Base-by-base conservation (phyloP, 1,140 invertebrate species). In the Solen grandis region DNA sequence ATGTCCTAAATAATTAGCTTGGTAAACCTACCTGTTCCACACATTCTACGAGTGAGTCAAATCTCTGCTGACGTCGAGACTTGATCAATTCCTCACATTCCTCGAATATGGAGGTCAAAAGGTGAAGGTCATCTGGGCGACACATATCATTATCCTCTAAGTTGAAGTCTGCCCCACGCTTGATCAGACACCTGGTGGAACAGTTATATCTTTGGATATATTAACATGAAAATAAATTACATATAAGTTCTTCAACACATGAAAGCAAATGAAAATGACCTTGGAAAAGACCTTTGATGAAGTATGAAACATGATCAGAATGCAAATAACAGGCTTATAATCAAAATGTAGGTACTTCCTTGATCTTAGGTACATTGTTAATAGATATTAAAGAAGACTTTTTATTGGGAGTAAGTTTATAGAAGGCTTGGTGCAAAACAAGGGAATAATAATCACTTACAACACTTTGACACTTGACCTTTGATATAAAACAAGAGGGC, bases 131-230 rank as follows among this genome's bases (percentile, higher is more conserved):
- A 66, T 90, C 89, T n/a, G 89, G 84, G 41, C 86, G 74, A 19
- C 85, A 79, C 2, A 82, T 85, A 54, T 83, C 57, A 16, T 87
- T 80, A 55, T 89, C 88, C 35, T 89, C 88, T 22, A 84, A 46
- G 59, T 90, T 90, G 29, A 89, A 82, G 69, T 90, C 89, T 63
- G 85, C 87, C 65, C 88, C 90, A 62, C 90, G 73, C 41, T 85
- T 82, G 13, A 90, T 88, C 16, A 90, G 72, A 85, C 84, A 88
- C 31, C 89, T 90, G 54, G 68, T n/a, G n/a, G n/a, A n/a, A n/a
- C n/a, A n/a, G n/a, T n/a, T n/a, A n/a, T n/a, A n/a, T n/a, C n/a
- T n/a, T n/a, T n/a, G n/a, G n/a, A n/a, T 73, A 72, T 46, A 59
- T 27, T 46, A 27, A 50, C 16, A n/a, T 27, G n/a, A 52, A 55